Conservation (phyloP, 30 jellyfish, hydroid and myxozoan genomes). For the Sanderia malayensis region DNA sequence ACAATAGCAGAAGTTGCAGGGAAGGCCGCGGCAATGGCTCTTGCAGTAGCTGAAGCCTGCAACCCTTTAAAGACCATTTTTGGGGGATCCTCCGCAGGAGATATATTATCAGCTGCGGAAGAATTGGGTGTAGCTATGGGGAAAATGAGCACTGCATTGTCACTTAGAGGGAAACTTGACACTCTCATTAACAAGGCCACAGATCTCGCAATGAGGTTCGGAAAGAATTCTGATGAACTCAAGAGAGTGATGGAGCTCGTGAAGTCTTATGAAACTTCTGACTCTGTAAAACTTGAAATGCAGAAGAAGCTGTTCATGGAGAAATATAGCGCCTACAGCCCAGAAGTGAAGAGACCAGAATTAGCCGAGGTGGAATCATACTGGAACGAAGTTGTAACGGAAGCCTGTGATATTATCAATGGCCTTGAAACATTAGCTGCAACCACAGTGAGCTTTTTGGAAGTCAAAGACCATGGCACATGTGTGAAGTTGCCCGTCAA, state of each 20-base stretch:
- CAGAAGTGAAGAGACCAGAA: conserved; percentile 50
- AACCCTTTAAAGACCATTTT: conserved; percentile 33
- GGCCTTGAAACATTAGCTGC: conserved; percentile 30
- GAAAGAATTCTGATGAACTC: conserved; percentile 1
- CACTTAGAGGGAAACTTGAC: neutral
- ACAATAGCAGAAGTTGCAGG: conserved; percentile 25
- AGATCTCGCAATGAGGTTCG: conserved; percentile 26
- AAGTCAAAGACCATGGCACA: conserved; percentile 7
- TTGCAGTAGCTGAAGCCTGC: conserved; percentile 55
- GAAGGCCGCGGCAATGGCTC: conserved; percentile 12
- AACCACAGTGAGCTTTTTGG: neutral
- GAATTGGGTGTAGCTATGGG: neutral
- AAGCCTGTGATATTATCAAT: conserved; percentile 41
- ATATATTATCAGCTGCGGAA: conserved; percentile 24
- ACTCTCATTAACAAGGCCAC: conserved; percentile 21
- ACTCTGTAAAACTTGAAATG: conserved; percentile 17
- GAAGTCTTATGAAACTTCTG: conserved; percentile 13
- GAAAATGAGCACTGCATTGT: neutral
- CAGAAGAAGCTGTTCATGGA: conserved; percentile 15
- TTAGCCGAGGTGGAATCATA: conserved; percentile 17
- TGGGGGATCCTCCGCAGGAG: conserved; percentile 36
- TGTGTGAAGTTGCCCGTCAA: conserved; percentile 26
- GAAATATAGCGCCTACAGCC: conserved; percentile 26
- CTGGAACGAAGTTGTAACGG: conserved; percentile 43
- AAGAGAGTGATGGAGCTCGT: conserved; percentile 22